Percentiles rank a stretch among this genome's conserved stretches.
These are phyloP conservation scores for Nyctibius grandis DNA, from an alignment of 2,797 vertebrate species.

Conservation along the genomic window DNA sequence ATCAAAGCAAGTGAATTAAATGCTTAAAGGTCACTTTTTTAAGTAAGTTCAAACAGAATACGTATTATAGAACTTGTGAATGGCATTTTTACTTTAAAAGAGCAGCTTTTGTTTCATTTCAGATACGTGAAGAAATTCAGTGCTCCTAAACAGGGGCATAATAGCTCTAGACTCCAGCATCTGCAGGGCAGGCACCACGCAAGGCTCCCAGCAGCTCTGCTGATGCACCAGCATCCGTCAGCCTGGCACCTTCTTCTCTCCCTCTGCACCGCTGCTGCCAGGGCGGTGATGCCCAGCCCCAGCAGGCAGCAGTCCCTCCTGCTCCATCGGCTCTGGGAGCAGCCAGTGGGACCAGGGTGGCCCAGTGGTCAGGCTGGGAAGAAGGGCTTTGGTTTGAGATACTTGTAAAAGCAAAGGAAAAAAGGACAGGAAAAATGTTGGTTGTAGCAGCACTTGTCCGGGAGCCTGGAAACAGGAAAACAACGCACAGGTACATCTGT, in stretches of 20 bases:
- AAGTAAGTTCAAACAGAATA: background rate
- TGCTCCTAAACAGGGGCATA: background rate
- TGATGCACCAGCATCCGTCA: background rate
- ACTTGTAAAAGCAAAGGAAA: background rate
- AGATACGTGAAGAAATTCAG: background rate
- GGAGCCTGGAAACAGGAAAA: background rate
- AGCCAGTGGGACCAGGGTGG: background rate
- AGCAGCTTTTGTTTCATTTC: background rate
- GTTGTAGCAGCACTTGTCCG: background rate
- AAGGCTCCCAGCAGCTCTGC: background rate
- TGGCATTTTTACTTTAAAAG: background rate
- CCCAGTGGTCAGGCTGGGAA: background rate
- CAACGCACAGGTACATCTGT: background rate
- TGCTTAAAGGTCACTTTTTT: background rate
- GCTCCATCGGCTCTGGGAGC: background rate
- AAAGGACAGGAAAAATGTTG: background rate
- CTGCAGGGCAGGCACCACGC: background rate
- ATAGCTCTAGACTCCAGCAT: background rate
- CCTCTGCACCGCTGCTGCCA: background rate
- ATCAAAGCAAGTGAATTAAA: background rate
- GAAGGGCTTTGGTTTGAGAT: background rate
- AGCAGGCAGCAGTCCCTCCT: rapidly evolving
- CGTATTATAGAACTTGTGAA: background rate
- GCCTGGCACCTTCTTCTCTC: background rate
- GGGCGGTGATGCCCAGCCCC: background rate